Conservation (phyloP, 2,888 invertebrate genomes). For the Tetragnatha montana region DNA sequence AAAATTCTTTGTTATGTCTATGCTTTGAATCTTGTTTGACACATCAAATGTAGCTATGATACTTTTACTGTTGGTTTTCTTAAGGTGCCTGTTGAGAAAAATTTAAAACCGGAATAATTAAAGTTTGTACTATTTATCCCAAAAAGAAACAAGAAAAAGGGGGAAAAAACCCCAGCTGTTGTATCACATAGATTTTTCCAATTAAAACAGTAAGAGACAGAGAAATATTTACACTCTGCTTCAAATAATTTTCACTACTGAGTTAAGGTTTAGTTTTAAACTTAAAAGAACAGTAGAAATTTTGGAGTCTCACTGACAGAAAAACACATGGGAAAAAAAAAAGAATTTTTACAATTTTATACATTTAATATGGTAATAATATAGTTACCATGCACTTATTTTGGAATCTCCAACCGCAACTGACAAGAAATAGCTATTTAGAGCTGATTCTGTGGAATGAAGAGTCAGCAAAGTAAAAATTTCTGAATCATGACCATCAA, state of each 20-base stretch:
- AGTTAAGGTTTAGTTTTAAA: too few relatives aligned
- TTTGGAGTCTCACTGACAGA: neutral
- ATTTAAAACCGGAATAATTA: neutral
- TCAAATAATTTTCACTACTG: neutral
- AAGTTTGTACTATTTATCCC: neutral
- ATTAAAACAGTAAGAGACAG: neutral
- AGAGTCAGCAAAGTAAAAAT: constrained; percentile 75
- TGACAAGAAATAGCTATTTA: constrained; percentile 74
- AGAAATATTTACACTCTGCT: neutral
- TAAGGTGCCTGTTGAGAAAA: constrained; percentile 63
- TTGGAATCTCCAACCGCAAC: constrained; percentile 74
- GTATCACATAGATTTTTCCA: neutral
- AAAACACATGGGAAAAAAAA: neutral
- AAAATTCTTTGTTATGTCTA: constrained; percentile 71
- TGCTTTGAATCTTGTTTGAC: constrained; percentile 72
- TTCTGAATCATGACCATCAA: constrained; percentile 82
- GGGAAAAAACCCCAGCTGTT: neutral
- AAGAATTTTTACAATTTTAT: neutral
- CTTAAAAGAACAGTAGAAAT: neutral
- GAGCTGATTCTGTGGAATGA: constrained; percentile 52
- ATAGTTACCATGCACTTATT: constrained; percentile 75
- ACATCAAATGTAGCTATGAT: constrained; percentile 73
- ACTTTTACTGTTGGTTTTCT: constrained; percentile 72
- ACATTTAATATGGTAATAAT: neutral
- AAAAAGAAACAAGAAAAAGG: neutral